Evolutionary conservation across 2,888 invertebrate genomes (phyloP), one percentile per base, ranked within the genome.

Genomic region (Habrosyne pyritoides): DNA sequence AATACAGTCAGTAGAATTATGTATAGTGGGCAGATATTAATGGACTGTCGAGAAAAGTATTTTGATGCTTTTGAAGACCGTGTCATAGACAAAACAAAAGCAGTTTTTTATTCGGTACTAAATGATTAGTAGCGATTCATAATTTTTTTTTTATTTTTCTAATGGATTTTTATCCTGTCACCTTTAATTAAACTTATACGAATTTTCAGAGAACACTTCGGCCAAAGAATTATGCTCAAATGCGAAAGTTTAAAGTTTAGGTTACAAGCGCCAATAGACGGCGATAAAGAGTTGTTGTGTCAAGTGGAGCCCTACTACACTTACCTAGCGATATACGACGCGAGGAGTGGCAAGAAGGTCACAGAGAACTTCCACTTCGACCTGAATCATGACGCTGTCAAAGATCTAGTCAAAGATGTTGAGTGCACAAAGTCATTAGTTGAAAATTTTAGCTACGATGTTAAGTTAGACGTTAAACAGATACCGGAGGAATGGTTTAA

Each of bases 301-400:
- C 96, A 96, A 93, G 96, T 99, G 54, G 99, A 99, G 83, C 99
- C 99, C 0, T 99, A 99, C 88, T 97, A 97, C 79, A 96, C 98
- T 21, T 95, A 96, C 51, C 87, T 99, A 67, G 96, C 98, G 56
- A 89, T 99, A 47, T 99, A 97, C 86, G 99, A 99, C 92, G 97
- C 96, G 6, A 95, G 96, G 77, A 95, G 95, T 66, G 96, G 96
- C 36, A 94, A 95, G 77, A 99, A 99, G 89, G 93, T 99, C 63
- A 97, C 98, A 1, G 99, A 99, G 84, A 98, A 98, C 87, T 98
- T 98, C 89, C 96, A 98, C 84, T 97, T 97, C 77, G 97, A 98
- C 83, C 93, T 97, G 14, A 98, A 98, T 89, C 95, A 96, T 76
- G 93, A 95, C 10, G 94, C 94, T 61, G 95, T 96, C n/a, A 87